Base-by-base conservation (phyloP, 2,797 vertebrate species). In the Paguma larvata region DNA sequence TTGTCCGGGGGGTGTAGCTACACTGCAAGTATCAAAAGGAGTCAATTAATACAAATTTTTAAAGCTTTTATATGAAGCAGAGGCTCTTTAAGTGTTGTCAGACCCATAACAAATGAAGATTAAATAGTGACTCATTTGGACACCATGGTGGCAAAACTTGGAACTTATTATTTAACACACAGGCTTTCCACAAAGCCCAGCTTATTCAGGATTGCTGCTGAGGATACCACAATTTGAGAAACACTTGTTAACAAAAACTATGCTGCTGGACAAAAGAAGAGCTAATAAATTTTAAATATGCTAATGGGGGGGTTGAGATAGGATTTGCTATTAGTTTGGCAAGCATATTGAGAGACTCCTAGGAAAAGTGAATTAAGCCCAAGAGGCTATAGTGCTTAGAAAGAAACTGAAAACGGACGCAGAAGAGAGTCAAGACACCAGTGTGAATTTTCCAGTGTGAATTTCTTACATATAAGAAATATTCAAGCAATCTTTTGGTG, bases 11-110 rank as follows among this genome's bases (percentile, higher is more conserved):
- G n/a, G 85, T 48, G 9, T 34, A 88, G 27, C 80, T 70, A 72
- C 84, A 41, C 13, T 65, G 32, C 63, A 32, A 25, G 44, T 88
- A 83, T 70, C 72, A 85, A 85, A 94, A 72, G 27, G 27, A 89
- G 82, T 85, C 80, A 94, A 89, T 95, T 94, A 85, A 77, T 41
- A 83, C n/a, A 34, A 72, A 67, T 86, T 91, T 91, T 95, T 56
- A 21, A 91, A 87, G 59, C 15, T 87, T 48, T 77, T 18, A 32
- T 48, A 77, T 48, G 44, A 77, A 77, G 38, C 38, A 91, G 32
- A 46, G 14, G 6, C 59, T 80, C 51, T 94, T 93, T 91, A 34
- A 91, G 78, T 85, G 46, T 38, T 88, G 87, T 93, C 80, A 94
- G 21, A 6, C n/a, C 53, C 51, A 34, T 67, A 95, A 80, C 77